Evolutionary conservation across 2,797 vertebrate species (phyloP).

Genomic region (Halcyon chelicuti): DNA sequence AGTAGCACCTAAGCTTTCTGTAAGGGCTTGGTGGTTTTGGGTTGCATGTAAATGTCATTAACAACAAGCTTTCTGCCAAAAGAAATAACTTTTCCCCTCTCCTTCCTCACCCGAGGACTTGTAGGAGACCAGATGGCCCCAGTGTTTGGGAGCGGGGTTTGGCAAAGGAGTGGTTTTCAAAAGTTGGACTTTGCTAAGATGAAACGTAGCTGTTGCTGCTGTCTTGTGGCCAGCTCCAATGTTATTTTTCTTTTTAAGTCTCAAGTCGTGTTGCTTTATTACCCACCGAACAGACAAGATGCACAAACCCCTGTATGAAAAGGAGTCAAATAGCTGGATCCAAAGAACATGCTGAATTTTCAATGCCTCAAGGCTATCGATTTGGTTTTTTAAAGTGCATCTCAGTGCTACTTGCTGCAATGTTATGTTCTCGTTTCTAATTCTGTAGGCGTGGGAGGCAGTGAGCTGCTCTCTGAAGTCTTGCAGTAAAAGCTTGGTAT

Average conservation of each 20-base stretch:
- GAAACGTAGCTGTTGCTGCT: constrained; percentile 61
- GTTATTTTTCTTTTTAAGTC: constrained; percentile 22
- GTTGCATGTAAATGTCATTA: constrained; percentile 68
- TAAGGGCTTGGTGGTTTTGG: constrained; percentile 60
- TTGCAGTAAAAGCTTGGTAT: constrained; percentile 59
- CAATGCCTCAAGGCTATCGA: background rate
- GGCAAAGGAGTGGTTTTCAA: constrained; percentile 51
- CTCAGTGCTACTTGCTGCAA: background rate
- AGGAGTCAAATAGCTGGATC: background rate
- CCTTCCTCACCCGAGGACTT: background rate
- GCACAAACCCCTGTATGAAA: background rate
- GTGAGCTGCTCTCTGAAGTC: constrained; percentile 39
- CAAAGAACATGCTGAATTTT: background rate
- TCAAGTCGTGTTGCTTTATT: background rate
- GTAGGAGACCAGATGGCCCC: constrained; percentile 66
- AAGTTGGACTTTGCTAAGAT: constrained; percentile 61
- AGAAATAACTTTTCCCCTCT: constrained; percentile 54
- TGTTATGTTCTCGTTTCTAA: constrained; percentile 45
- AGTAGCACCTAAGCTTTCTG: constrained; percentile 65
- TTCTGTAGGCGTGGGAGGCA: constrained; percentile 61
- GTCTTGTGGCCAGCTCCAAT: constrained; percentile 14
- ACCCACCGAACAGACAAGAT: background rate
- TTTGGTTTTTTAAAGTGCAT: background rate
- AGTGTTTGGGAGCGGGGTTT: constrained; percentile 46
- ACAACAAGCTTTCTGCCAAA: constrained; percentile 49